phyloP scores from a whole-genome alignment of 2,888 invertebrate genomes.

The Mactromeris polynyma region DNA sequence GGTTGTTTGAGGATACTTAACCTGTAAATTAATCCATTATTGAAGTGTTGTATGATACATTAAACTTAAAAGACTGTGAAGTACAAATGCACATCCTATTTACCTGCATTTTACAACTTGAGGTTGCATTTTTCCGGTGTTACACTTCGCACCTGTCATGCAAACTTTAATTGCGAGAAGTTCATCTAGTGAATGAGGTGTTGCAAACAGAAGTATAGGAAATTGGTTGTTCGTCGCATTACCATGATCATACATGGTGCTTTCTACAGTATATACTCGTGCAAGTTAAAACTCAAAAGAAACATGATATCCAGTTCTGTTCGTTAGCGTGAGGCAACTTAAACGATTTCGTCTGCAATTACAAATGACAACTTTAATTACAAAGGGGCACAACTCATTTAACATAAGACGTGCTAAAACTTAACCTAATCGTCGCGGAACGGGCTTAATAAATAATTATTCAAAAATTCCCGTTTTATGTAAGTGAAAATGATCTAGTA shows the following conservation, averaged over 20 bases:
- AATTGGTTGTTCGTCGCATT: constrained; percentile 19
- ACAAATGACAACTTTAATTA: neutral
- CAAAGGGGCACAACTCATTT: neutral
- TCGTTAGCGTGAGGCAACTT: too few relatives aligned
- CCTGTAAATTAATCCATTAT: too few relatives aligned
- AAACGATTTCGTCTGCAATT: neutral
- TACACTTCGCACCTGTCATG: constrained; percentile 52
- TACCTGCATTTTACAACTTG: constrained; percentile 83
- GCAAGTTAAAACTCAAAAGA: neutral
- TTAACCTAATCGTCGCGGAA: too few relatives aligned
- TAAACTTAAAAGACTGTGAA: too few relatives aligned
- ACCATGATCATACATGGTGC: constrained; percentile 41
- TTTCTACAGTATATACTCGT: neutral
- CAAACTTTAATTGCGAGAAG: constrained; percentile 74
- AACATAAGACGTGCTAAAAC: too few relatives aligned
- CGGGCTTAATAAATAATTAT: too few relatives aligned
- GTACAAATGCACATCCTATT: too few relatives aligned
- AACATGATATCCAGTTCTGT: neutral
- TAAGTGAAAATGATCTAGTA: too few relatives aligned
- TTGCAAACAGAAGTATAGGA: constrained; percentile 78
- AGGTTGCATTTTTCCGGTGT: constrained; percentile 71
- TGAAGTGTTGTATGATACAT: too few relatives aligned
- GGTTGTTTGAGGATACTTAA: too few relatives aligned
- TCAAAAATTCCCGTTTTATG: too few relatives aligned
- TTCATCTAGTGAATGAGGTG: constrained; percentile 72